Percentiles rank a stretch among this genome's conserved stretches.
Conservation (phyloP, 1,140 invertebrate species). For the Orchesella cincta region DNA sequence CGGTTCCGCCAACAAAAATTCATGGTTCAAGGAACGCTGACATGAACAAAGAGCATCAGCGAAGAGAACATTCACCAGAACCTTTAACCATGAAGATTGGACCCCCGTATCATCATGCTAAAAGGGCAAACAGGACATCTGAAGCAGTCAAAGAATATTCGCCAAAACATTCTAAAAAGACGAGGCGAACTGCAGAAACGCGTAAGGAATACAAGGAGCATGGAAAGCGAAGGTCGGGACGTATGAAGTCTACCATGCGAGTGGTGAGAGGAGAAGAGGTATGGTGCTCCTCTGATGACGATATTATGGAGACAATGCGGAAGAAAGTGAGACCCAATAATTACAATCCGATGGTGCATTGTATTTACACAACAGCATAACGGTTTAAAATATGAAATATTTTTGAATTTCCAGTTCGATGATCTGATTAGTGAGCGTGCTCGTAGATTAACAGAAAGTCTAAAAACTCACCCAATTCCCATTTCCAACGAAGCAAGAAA, state of each 20-base stretch:
- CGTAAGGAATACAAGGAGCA: not conserved
- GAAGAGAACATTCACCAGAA: too few species aligned
- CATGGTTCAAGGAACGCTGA: too few species aligned
- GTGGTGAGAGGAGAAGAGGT: too few species aligned
- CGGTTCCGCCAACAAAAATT: too few species aligned
- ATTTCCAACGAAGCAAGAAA: not conserved
- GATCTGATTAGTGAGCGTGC: constrained; percentile 17
- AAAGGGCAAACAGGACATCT: too few species aligned
- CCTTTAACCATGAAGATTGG: too few species aligned
- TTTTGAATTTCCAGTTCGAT: constrained; percentile 1
- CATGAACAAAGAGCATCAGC: too few species aligned
- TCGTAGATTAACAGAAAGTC: not conserved
- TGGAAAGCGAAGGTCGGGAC: not conserved
- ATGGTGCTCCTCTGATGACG: constrained; percentile 20
- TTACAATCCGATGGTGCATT: too few species aligned
- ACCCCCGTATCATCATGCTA: too few species aligned
- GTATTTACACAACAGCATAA: not conserved
- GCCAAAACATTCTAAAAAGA: too few species aligned
- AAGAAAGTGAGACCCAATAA: not conserved
- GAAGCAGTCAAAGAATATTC: too few species aligned
- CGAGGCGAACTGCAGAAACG: not conserved
- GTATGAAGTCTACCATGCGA: not conserved
- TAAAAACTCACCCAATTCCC: not conserved
- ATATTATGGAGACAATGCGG: constrained; percentile 7
- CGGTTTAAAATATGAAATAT: too few species aligned